Percentiles rank a stretch among this genome's conserved stretches.
These are phyloP conservation scores for Choloepus hoffmanni DNA, from an alignment of 2,113 vertebrate species.

Conservation along the genomic window DNA sequence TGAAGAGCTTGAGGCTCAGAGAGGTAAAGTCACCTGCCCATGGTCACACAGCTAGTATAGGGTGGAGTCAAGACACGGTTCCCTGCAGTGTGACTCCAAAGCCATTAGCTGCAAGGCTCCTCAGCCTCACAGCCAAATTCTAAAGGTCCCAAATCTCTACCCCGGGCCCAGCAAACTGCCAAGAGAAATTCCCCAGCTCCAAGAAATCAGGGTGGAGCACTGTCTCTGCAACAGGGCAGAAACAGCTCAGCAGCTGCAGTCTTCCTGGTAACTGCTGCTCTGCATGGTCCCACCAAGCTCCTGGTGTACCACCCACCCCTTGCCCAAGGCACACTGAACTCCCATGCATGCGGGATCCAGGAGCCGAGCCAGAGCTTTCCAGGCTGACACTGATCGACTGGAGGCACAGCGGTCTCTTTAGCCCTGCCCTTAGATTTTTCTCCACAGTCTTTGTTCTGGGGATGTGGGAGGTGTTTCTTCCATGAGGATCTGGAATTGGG, in stretches of 20 bases:
- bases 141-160: not conserved
- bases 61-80: not conserved
- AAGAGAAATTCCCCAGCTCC: not conserved
- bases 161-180: not conserved
- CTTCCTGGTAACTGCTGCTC: not conserved
- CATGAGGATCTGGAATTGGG: not conserved
- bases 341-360: not conserved
- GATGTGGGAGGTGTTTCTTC: not conserved
- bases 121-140: not conserved
- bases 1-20: not conserved
- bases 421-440: not conserved
- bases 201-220: not conserved
- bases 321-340: not conserved
- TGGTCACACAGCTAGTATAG: not conserved
- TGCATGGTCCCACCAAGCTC: not conserved
- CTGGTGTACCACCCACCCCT: not conserved
- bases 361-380: not conserved
- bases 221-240: not conserved
- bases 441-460: not conserved
- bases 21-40: not conserved
- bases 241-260: not conserved
- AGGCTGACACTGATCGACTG: not conserved
- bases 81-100: not conserved
- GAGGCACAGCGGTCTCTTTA: not conserved
- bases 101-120: not conserved